Conservation (phyloP, 1,140 invertebrate species). For the Drosophila nigromelanica region DNA sequence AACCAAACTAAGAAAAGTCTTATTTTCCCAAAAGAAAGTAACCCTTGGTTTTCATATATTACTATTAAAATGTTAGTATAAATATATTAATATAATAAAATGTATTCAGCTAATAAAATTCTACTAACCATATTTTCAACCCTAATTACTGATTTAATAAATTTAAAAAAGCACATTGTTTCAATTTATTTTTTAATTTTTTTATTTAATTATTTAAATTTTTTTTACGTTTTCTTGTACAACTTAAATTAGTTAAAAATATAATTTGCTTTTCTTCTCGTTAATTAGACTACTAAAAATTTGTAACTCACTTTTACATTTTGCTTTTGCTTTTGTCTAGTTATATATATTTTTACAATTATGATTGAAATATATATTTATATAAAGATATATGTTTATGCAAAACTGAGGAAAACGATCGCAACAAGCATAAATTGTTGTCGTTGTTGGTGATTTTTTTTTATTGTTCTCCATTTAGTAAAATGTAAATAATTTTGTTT, state of each 20-base stretch:
- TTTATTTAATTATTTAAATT: conserved; percentile 40
- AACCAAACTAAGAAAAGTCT: no score
- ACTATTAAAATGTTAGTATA: no score
- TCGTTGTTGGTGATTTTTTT: not conserved
- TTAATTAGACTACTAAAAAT: conserved; percentile 52
- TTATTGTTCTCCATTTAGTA: conserved; percentile 4
- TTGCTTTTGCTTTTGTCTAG: conserved; percentile 63
- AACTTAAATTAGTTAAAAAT: conserved; percentile 64
- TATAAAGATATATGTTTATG: conserved; percentile 52
- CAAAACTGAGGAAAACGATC: conserved; percentile 44
- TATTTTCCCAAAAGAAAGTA: no score
- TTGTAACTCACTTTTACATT: conserved; percentile 60
- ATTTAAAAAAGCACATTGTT: not conserved
- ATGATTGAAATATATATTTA: conserved; percentile 34
- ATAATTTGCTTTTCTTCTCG: conserved; percentile 44
- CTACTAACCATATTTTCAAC: no score
- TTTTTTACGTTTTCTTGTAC: conserved; percentile 47
- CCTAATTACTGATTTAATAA: not conserved
- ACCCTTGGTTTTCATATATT: no score
- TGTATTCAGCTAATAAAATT: not conserved
- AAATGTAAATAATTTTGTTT: conserved; percentile 20
- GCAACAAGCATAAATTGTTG: conserved; percentile 20
- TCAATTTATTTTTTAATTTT: conserved; percentile 35
- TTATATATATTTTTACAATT: conserved; percentile 28
- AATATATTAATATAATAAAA: no score